A percentile compares a stretch with the other conserved stretches of the same genome.
Evolutionary conservation across 2,888 invertebrate genomes (phyloP).

Genomic region (Drosophila anomelani): DNA sequence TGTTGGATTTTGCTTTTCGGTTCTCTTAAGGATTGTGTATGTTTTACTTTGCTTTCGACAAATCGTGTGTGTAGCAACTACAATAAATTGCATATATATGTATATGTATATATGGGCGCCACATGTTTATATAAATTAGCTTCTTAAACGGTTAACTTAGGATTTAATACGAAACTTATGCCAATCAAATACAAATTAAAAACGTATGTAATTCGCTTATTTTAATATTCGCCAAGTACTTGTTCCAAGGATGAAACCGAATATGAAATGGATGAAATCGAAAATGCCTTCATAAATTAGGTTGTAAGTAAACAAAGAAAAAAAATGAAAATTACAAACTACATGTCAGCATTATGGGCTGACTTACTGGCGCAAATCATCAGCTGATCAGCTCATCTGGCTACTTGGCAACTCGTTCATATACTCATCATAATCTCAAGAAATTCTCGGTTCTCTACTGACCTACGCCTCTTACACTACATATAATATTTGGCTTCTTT

Average conservation of each 20-base stretch:
- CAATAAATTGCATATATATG: slow-evolving; percentile 40
- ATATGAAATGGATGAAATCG: slow-evolving; percentile 41
- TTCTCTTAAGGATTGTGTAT: slow-evolving; percentile 26
- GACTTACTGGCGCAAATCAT: slow-evolving; percentile 32
- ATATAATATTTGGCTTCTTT: slow-evolving; percentile 73
- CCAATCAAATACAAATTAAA: slow-evolving; percentile 34
- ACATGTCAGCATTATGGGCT: slow-evolving; percentile 23
- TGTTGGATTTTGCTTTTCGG: slow-evolving; percentile 43
- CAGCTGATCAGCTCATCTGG: slow-evolving; percentile 36
- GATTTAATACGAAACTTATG: slow-evolving; percentile 26
- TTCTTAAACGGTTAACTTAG: slow-evolving; percentile 22
- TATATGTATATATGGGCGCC: slow-evolving; percentile 26
- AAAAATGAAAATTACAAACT: slow-evolving; percentile 20
- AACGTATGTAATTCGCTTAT: slow-evolving; percentile 44
- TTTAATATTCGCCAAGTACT: slow-evolving; percentile 74
- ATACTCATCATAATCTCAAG: slow-evolving; percentile 66
- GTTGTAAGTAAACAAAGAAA: slow-evolving; percentile 7
- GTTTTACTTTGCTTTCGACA: slow-evolving; percentile 48
- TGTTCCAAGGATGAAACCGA: slow-evolving; percentile 36
- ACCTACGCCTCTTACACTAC: slow-evolving; percentile 53
- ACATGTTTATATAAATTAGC: slow-evolving; percentile 33
- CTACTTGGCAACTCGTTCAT: slow-evolving; percentile 71
- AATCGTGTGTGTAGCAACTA: slow-evolving; percentile 35
- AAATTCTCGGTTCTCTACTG: slow-evolving; percentile 63
- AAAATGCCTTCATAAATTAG: slow-evolving; percentile 35